A percentile compares a stretch with the other conserved stretches of the same genome.
Evolutionary conservation across 2,113 vertebrate genomes (phyloP).

Genomic region (Psittacus erithacus): DNA sequence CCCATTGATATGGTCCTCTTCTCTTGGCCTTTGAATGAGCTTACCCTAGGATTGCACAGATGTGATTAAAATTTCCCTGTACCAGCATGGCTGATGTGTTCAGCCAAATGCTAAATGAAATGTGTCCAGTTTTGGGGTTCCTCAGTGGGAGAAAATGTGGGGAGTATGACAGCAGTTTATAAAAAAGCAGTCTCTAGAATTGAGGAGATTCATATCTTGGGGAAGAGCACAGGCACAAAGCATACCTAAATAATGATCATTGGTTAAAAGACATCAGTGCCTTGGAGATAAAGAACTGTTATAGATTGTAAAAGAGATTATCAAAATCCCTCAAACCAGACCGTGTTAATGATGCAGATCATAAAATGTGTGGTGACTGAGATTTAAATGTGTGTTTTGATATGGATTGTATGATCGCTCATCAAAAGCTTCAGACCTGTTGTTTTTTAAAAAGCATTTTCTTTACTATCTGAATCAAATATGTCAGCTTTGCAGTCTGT

Average conservation of each 20-base stretch:
- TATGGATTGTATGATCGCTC: not conserved
- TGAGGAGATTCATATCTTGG: not conserved
- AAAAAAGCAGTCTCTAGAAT: not conserved
- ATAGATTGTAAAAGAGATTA: slow-evolving; percentile 20
- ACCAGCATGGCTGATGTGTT: not conserved
- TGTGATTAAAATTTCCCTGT: not conserved
- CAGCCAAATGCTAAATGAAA: not conserved
- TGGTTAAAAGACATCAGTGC: slow-evolving; percentile 18
- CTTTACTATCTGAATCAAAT: slow-evolving; percentile 32
- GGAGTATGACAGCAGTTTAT: not conserved
- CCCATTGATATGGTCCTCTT: not conserved
- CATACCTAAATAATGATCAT: not conserved
- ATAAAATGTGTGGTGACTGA: slow-evolving; percentile 31
- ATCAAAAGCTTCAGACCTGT: slow-evolving; percentile 35
- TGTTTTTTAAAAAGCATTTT: slow-evolving; percentile 21
- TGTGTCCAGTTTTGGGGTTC: not conserved
- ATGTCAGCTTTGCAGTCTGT: slow-evolving; percentile 38
- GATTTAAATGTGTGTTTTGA: slow-evolving; percentile 33
- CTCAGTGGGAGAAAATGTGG: not conserved
- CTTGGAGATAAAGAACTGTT: slow-evolving; percentile 11
- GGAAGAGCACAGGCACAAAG: not conserved
- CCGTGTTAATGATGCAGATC: slow-evolving; percentile 30
- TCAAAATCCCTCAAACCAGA: slow-evolving; percentile 33
- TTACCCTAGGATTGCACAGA: not conserved
- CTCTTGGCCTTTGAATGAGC: not conserved